A percentile compares a stretch with the other conserved stretches of the same genome.
phyloP scores from a whole-genome alignment of 2,888 invertebrate species.

The Agonopterix arenella region DNA sequence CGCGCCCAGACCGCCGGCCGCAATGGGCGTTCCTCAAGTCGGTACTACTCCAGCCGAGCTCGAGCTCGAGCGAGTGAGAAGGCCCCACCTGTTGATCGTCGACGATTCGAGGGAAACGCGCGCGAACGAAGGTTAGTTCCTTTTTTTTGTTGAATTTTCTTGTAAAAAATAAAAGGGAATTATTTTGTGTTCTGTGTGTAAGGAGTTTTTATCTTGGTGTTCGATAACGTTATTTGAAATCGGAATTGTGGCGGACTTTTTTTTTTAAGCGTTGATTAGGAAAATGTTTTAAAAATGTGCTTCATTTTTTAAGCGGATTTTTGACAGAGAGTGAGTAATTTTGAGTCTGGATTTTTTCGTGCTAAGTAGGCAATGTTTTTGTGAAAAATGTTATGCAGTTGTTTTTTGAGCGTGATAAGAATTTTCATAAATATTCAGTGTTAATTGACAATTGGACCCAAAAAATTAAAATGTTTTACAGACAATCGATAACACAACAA shows the following conservation, averaged over 20 bases:
- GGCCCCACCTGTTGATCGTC: constrained; percentile 71
- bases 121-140: constrained; percentile 54
- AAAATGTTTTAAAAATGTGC: too few relatives aligned
- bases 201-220: neutral
- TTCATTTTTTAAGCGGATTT: too few relatives aligned
- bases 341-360: too few relatives aligned
- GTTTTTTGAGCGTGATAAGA: too few relatives aligned
- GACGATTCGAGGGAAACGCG: constrained; percentile 63
- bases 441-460: too few relatives aligned
- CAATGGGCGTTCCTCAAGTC: constrained; percentile 64
- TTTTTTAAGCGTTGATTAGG: neutral
- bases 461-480: too few relatives aligned
- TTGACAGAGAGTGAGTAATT: too few relatives aligned
- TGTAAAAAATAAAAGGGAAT: neutral
- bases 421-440: too few relatives aligned
- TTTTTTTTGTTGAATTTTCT: constrained; percentile 1
- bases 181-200: neutral
- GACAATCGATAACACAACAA: too few relatives aligned
- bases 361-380: too few relatives aligned
- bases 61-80: constrained; percentile 45
- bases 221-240: neutral
- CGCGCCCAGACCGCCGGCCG: constrained; percentile 67
- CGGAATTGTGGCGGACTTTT: neutral
- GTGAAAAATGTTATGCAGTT: too few relatives aligned
- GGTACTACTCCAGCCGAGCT: constrained; percentile 51